phyloP scores from a whole-genome alignment of 2,113 vertebrate species.

The Bos indicus region DNA sequence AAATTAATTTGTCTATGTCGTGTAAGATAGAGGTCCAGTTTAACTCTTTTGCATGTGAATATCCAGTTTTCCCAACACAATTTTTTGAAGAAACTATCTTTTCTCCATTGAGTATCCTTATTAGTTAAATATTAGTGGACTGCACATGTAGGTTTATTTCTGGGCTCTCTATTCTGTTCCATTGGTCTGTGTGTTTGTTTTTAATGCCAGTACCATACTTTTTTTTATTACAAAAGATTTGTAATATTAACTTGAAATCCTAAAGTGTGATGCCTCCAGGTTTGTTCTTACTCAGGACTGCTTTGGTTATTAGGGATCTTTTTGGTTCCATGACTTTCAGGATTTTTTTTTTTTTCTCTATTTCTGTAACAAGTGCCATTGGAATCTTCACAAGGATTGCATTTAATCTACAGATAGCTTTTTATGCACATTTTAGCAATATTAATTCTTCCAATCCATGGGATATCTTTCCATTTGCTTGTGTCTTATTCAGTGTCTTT shows the following conservation, averaged over 20 bases:
- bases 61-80: background rate
- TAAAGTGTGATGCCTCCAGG: background rate
- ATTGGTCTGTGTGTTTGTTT: background rate
- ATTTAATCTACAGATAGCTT: background rate
- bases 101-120: background rate
- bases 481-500: background rate
- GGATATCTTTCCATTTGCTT: background rate
- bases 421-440: background rate
- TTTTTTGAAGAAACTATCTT: background rate
- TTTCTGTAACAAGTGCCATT: background rate
- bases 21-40: background rate
- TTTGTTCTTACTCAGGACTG: background rate
- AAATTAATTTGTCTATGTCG: background rate
- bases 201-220: background rate
- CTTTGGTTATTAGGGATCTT: background rate
- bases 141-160: background rate
- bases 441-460: background rate
- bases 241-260: background rate
- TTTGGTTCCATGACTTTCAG: background rate
- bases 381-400: background rate
- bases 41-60: background rate
- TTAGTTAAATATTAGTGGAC: background rate
- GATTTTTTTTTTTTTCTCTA: background rate
- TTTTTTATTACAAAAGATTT: background rate
- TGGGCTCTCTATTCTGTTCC: background rate